Conservation (phyloP, 2,113 vertebrate species). For the Toxotes chatareus region DNA sequence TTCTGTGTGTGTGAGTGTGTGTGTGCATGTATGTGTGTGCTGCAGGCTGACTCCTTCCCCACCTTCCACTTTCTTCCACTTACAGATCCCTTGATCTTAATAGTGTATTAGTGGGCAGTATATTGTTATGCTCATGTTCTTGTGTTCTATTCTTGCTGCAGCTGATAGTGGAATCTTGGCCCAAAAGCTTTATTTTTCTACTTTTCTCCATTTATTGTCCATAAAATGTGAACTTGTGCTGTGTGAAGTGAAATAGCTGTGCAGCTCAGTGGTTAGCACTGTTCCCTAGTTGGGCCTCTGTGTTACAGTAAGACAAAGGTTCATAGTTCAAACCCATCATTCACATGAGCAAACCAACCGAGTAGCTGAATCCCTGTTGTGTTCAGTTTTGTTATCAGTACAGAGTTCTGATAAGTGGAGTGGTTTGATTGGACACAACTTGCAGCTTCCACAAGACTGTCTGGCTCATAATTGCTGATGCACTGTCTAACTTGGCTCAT, state of each 20-base stretch:
- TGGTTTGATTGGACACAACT: not conserved
- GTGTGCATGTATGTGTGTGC: conserved; percentile 18
- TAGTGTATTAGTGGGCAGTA: not conserved
- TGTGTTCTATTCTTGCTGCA: too few species aligned
- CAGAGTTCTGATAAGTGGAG: not conserved
- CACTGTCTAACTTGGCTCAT: too few species aligned
- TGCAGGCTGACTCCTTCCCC: not conserved
- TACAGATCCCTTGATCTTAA: not conserved
- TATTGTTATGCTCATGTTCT: not conserved
- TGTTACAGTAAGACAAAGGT: too few species aligned
- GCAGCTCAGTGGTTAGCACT: not conserved
- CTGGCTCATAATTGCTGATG: not conserved
- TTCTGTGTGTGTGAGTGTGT: conserved; percentile 38
- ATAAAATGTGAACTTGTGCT: not conserved
- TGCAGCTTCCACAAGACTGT: not conserved
- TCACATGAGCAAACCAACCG: not conserved
- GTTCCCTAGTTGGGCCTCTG: not conserved
- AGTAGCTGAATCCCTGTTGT: not conserved
- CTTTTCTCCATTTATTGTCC: not conserved
- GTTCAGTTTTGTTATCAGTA: not conserved
- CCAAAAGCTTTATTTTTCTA: not conserved
- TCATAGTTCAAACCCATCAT: not conserved
- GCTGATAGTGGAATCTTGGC: not conserved
- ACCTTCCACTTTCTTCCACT: not conserved
- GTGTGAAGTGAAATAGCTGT: not conserved